phyloP scores from a whole-genome alignment of 2,113 vertebrate genomes.

The Pelecanoides urinatrix region DNA sequence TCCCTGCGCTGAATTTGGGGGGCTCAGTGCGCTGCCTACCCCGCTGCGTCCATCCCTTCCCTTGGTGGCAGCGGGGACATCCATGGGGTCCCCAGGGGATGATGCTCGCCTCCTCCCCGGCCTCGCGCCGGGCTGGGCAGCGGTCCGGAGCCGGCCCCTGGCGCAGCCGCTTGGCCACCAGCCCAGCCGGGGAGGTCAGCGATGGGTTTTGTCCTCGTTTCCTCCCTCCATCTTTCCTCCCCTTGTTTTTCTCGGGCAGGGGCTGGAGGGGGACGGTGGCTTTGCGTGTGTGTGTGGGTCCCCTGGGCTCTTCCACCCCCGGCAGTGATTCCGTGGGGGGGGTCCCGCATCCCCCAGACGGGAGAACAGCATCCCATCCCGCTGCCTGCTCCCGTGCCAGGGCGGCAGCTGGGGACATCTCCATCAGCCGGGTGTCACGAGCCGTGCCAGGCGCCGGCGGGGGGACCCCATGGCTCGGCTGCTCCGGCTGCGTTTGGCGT shows the following conservation, averaged over 20 bases:
- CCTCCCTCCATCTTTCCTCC: neutral
- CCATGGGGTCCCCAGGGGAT: accelerated
- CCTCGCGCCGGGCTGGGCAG: neutral
- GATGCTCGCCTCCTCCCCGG: neutral
- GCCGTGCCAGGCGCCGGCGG: neutral
- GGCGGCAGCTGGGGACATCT: neutral
- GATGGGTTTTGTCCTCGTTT: slow-evolving; percentile 47
- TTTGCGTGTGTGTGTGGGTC: neutral
- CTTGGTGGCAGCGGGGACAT: neutral
- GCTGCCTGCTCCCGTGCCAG: accelerated
- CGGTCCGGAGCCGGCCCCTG: neutral
- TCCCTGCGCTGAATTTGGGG: neutral
- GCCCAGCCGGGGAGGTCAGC: slow-evolving; percentile 34
- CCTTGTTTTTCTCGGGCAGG: neutral
- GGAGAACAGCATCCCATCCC: neutral
- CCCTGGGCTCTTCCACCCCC: neutral
- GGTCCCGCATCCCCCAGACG: neutral
- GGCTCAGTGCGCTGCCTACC: accelerated
- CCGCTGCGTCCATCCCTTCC: neutral
- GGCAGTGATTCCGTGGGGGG: accelerated
- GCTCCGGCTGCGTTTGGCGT: accelerated
- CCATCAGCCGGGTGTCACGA: neutral
- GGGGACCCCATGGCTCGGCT: neutral
- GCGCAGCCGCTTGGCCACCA: neutral
- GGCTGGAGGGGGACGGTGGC: neutral